Evolutionary conservation across 2,113 vertebrate genomes (phyloP).

Genomic region (Pterocles gutturalis): DNA sequence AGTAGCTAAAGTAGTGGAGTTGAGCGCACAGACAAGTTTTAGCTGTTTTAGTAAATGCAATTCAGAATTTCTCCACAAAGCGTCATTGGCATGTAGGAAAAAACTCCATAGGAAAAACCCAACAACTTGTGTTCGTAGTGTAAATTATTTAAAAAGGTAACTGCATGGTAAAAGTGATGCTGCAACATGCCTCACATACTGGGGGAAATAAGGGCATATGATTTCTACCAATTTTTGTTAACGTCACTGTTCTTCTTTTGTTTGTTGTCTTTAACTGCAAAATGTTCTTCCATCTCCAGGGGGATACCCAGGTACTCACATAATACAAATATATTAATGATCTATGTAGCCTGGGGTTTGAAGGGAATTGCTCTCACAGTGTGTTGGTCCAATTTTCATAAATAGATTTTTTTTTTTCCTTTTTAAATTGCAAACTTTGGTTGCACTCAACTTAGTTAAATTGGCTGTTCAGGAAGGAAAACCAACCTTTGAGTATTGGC

Average conservation of each 20-base stretch:
- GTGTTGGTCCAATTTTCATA: background rate
- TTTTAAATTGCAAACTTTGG: background rate
- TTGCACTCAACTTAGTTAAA: background rate
- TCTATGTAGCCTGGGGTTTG: background rate
- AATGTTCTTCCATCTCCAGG: background rate
- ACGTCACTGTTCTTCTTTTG: background rate
- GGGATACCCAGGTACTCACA: background rate
- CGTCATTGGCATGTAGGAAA: slow-evolving; percentile 67
- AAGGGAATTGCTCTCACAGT: background rate
- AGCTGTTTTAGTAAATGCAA: slow-evolving; percentile 23
- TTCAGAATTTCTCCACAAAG: slow-evolving; percentile 68
- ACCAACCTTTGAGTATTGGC: background rate
- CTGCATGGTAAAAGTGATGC: background rate
- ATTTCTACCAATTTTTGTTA: background rate
- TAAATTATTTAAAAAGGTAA: background rate
- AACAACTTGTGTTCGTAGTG: background rate
- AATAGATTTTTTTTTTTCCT: background rate
- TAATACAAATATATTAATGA: background rate
- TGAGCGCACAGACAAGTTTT: background rate
- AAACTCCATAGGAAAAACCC: background rate
- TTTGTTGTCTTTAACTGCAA: background rate
- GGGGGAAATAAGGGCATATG: background rate
- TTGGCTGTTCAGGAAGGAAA: background rate
- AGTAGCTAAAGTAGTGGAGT: background rate
- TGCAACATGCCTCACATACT: background rate